A percentile compares a stretch with the other conserved stretches of the same genome.
Evolutionary conservation across 2,113 vertebrate species (phyloP).

Genomic region (Peromyscus californicus): DNA sequence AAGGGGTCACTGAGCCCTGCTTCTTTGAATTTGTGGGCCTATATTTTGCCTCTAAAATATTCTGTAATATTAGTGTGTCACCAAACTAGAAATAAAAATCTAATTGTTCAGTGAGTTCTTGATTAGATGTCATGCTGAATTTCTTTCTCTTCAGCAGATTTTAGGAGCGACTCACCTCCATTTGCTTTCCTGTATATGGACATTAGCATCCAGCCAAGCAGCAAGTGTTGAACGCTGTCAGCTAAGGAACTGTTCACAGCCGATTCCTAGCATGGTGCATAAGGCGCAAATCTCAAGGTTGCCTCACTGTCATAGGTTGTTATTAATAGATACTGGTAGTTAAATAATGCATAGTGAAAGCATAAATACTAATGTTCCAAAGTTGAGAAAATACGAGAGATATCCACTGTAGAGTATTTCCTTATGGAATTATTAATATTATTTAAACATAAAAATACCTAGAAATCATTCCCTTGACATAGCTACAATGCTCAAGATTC

Average conservation of each 20-base stretch:
- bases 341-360: neutral
- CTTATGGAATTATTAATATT: neutral
- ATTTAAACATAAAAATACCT: constrained; percentile 19
- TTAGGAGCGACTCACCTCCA: neutral
- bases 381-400: neutral
- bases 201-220: neutral
- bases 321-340: neutral
- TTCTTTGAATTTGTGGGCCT: neutral
- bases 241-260: neutral
- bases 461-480: neutral
- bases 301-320: neutral
- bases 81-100: neutral
- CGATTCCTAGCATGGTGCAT: neutral
- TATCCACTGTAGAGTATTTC: neutral
- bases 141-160: neutral
- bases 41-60: constrained; percentile 41
- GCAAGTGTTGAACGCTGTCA: neutral
- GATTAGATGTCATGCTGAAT: neutral
- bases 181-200: neutral
- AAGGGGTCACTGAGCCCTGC: neutral
- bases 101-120: neutral
- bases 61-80: neutral
- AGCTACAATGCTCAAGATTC: neutral
- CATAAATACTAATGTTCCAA: neutral
- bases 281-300: neutral